A percentile compares a stretch with the other conserved stretches of the same genome.
Evolutionary conservation across 2,797 vertebrate species (phyloP).

Genomic region (Monodelphis domestica): DNA sequence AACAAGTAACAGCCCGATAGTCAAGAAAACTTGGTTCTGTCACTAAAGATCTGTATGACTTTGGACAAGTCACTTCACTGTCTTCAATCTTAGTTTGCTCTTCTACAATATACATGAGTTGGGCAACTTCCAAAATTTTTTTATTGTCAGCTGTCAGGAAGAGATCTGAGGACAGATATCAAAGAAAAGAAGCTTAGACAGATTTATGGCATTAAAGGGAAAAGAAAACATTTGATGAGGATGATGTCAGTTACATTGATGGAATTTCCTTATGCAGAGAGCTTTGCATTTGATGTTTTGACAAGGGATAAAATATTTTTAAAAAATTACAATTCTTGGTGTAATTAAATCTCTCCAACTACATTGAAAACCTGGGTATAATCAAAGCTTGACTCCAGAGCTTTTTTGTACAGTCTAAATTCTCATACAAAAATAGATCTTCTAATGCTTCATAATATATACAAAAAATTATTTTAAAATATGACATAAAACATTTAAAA

Average conservation of each 20-base stretch:
- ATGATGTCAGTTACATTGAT: not conserved
- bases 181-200: not conserved
- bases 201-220: not conserved
- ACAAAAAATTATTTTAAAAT: constrained; percentile 56
- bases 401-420: constrained; percentile 28
- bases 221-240: not conserved
- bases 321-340: not conserved
- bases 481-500: constrained; percentile 35
- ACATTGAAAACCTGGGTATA: constrained; percentile 15
- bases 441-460: constrained; percentile 43
- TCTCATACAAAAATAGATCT: constrained; percentile 49
- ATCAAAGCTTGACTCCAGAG: constrained; percentile 25
- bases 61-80: not conserved
- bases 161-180: not conserved
- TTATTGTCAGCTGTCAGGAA: not conserved
- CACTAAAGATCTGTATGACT: not conserved
- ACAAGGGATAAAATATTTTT: not conserved
- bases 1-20: not conserved
- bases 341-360: constrained; percentile 11
- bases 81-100: not conserved
- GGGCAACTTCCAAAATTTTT: not conserved
- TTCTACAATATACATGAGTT: not conserved
- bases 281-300: not conserved
- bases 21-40: not conserved
- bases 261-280: not conserved